A percentile compares a stretch with the other conserved stretches of the same genome.
phyloP scores from a whole-genome alignment of 1,140 invertebrate species.

The Mylabris phalerata region DNA sequence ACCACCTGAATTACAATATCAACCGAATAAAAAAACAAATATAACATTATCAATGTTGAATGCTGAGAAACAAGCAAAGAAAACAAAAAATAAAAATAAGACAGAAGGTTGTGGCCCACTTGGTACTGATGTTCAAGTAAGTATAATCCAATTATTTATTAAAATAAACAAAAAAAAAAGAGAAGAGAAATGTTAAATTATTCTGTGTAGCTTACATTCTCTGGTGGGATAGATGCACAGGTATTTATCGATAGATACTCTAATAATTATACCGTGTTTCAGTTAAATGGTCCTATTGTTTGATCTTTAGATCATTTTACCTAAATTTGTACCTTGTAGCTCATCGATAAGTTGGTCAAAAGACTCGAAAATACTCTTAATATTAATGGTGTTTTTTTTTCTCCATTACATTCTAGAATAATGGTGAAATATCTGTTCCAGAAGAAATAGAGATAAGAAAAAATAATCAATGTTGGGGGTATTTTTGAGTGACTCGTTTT shows the following conservation, averaged over 20 bases:
- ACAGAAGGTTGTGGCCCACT: constrained; percentile 53
- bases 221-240: constrained; percentile 46
- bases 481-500: too few relatives aligned
- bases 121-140: constrained; percentile 56
- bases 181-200: not conserved
- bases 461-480: too few relatives aligned
- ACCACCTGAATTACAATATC: constrained; percentile 56
- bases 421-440: too few relatives aligned
- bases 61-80: constrained; percentile 40
- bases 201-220: constrained; percentile 23
- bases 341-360: not conserved
- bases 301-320: not conserved
- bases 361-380: not conserved
- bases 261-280: too few relatives aligned
- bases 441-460: too few relatives aligned
- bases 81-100: constrained; percentile 45
- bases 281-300: not conserved
- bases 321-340: not conserved
- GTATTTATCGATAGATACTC: constrained; percentile 15
- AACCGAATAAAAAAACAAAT: constrained; percentile 47
- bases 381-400: not conserved
- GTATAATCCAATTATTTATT: constrained; percentile 24
- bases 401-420: too few relatives aligned
- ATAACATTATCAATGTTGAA: constrained; percentile 42
- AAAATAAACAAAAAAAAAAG: not conserved